phyloP scores from a whole-genome alignment of 2,888 invertebrate genomes.

The Phania funesta region DNA sequence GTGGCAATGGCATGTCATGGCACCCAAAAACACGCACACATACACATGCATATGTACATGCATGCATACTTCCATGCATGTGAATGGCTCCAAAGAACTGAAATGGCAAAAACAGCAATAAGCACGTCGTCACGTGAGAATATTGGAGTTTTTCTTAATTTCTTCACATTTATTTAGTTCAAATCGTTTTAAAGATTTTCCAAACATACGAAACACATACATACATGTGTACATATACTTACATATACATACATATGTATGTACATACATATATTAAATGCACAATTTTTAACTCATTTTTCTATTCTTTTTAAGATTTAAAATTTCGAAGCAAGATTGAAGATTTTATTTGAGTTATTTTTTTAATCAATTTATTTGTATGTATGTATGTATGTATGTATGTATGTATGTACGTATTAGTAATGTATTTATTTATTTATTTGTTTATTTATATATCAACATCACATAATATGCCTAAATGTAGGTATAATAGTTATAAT shows the following conservation, averaged over 20 bases:
- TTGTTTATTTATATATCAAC: no score
- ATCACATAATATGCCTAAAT: neutral
- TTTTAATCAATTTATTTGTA: neutral
- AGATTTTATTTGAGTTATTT: neutral
- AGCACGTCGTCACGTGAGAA: constrained; percentile 61
- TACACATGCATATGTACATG: neutral
- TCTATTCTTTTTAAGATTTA: neutral
- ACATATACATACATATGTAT: constrained; percentile 16
- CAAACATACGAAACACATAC: neutral
- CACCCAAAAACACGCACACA: constrained; percentile 33
- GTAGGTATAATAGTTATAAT: neutral
- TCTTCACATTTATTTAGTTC: constrained; percentile 31
- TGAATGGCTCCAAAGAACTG: constrained; percentile 45
- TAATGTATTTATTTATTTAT: neutral
- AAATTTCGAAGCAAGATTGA: neutral
- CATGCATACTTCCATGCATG: constrained; percentile 17
- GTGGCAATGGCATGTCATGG: constrained; percentile 49
- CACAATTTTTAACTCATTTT: neutral
- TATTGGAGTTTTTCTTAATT: constrained; percentile 40
- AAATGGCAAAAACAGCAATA: constrained; percentile 30
- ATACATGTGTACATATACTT: neutral
- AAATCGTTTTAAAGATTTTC: constrained; percentile 34
- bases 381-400: neutral
- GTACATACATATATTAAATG: neutral
- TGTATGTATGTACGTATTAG: neutral